phyloP scores from a whole-genome alignment of 2,888 invertebrate genomes.

The Caenorhabditis panamensis region DNA sequence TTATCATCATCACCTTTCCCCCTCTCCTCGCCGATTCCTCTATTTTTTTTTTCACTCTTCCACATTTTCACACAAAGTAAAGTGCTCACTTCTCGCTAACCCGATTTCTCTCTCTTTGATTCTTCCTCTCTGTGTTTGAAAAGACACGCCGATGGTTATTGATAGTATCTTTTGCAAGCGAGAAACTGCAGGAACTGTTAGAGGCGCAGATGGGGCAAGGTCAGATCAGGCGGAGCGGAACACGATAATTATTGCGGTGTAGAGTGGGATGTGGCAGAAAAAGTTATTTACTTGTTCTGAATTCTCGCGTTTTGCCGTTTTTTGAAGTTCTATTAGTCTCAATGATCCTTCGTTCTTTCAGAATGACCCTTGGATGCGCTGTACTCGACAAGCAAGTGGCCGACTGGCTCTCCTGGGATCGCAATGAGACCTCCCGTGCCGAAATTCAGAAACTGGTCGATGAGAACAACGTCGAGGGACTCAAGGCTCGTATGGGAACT shows the following conservation, averaged over 20 bases:
- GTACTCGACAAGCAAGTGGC: slow-evolving; percentile 72
- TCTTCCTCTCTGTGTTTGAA: slow-evolving; percentile 24
- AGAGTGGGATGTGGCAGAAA: background rate
- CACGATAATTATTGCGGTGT: slow-evolving; percentile 15
- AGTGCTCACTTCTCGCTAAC: background rate
- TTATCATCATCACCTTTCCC: slow-evolving; percentile 11
- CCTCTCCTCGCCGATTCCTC: background rate
- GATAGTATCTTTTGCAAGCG: slow-evolving; percentile 3
- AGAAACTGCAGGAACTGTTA: background rate
- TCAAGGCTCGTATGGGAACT: slow-evolving; percentile 81
- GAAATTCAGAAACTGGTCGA: slow-evolving; percentile 81
- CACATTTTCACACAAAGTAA: background rate
- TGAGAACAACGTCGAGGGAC: slow-evolving; percentile 79
- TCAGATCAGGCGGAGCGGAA: slow-evolving; percentile 20
- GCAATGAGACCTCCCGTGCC: slow-evolving; percentile 74
- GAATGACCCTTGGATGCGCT: slow-evolving; percentile 58
- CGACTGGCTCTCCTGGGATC: slow-evolving; percentile 79
- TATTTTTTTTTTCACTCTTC: background rate
- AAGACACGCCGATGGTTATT: slow-evolving; percentile 26
- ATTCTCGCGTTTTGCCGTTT: background rate
- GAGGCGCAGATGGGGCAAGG: slow-evolving; percentile 42
- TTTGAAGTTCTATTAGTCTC: background rate
- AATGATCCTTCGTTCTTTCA: background rate
- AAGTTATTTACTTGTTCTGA: background rate
- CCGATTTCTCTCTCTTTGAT: background rate